Evolutionary conservation across 2,113 vertebrate species (phyloP), one percentile per base, ranked within the genome.

Genomic region (Apteryx mantelli): DNA sequence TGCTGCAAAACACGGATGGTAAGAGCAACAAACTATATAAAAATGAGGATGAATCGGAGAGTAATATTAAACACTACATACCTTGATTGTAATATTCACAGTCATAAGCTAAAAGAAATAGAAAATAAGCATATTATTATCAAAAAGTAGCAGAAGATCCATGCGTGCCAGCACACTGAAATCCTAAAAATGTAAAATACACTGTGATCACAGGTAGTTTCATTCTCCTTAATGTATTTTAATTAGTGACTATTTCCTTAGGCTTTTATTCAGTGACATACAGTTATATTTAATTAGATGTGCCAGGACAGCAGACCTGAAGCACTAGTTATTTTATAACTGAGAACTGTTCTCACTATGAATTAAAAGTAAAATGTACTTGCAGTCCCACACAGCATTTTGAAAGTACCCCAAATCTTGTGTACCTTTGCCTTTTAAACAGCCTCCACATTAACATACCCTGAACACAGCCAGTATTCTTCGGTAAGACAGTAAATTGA

Each of bases 1-100:
- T 17, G 20, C 30, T 73, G 64, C 42, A 66, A 91, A 82, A 70
- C 34, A 74, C 9, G 21, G 77, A 52, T 38, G 28, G 7, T n/a
- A 82, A 70, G 8, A 10, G 34, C 63, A 86, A 36, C 50, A 56
- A 60, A 44, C 18, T 48, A 48, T 53, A 52, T 24, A 52, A 71
- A 56, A 40, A 75, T 68, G 10, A 88, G 78, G 55, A 93, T 82
- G 42, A 5, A 87, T 77, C 21, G 82, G 30, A 82, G 5, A 93
- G 44, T 40, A 94, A 50, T 61, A 87, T 76, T 36, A 94, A 93
- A 75, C 86, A 30, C 40, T 64, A 97, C 98, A 55, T 98, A 99
- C 99, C 99, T 99, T 99, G 98, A 97, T 99, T 99, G 95, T 99
- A 99, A 97, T 99, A 99, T 98, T 99, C 99, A 98, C 99, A 99